Base-by-base conservation (phyloP, 2,888 invertebrate genomes). In the Leucophora obtusa region DNA sequence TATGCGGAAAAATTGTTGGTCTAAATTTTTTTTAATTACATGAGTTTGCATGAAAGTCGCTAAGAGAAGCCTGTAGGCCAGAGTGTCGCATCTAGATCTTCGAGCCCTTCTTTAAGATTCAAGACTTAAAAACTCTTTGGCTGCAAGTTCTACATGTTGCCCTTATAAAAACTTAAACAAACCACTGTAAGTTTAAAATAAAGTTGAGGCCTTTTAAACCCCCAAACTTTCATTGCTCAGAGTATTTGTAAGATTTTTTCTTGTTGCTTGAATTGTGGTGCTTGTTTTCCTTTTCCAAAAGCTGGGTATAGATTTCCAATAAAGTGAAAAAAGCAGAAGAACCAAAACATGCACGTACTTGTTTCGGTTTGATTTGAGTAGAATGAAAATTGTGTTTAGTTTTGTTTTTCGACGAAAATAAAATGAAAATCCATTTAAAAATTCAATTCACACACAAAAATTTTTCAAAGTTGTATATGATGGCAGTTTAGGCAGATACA, bases 401-500 rank as follows among this genome's bases (percentile, higher is more conserved):
- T 14, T 11, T 56, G 54, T 68, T 62, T 35, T 35, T 7, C 6
- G 21, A n/a, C 6, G 54, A 59, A 51, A 28, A 15, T 21, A 35
- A 73, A 51, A 60, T n/a, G 24, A 58, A 68, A 76, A 76, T 43
- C 43, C 76, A 58, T 76, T 77, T 80, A 59, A 76, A 80, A 80
- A 80, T 80, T 80, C 80, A 80, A 80, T 80, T 72, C 80, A 76
- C 80, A 80, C 54, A 77, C 51, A 56, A 59, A 35, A 68, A 10
- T 35, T 56, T 56, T 76, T 59, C 14, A 62, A 76, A 70, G 63
- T 54, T 76, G 63, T 65, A 59, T 59, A 65, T 70, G 76, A 63
- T 65, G 70, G 63, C 70, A 76, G 63, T 76, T 76, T 76, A 70
- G 76, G 70, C 76, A 51, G 56, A 59, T 70, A 53, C 70, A 70